Percentiles rank a stretch among this genome's conserved stretches.
Evolutionary conservation across 2,888 invertebrate genomes (phyloP).

Genomic region (Drosophila macrospina): DNA sequence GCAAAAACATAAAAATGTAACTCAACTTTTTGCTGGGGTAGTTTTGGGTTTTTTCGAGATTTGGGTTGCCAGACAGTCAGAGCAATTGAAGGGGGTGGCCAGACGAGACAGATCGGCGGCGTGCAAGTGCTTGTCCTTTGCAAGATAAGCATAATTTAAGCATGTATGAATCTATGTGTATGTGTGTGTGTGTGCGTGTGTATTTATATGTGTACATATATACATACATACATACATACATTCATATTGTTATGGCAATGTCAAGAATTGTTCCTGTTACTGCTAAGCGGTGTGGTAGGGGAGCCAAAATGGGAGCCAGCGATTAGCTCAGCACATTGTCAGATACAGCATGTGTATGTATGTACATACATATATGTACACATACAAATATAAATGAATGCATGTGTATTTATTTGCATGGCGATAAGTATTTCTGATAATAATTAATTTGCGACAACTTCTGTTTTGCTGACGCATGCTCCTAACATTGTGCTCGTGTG

Average conservation of each 20-base stretch:
- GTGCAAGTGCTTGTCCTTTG: slow-evolving; percentile 59
- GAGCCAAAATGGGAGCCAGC: slow-evolving; percentile 9
- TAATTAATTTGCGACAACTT: slow-evolving; percentile 24
- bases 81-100: slow-evolving; percentile 30
- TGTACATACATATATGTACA: not conserved
- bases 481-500: not conserved
- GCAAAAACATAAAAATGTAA: slow-evolving; percentile 53
- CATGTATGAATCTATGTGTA: not conserved
- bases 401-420: slow-evolving; percentile 14
- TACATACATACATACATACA: not conserved
- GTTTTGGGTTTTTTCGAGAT: slow-evolving; percentile 45
- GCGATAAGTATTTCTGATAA: slow-evolving; percentile 38
- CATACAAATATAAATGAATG: not conserved
- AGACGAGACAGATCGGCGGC: slow-evolving; percentile 70
- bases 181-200: not conserved
- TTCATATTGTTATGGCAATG: not conserved
- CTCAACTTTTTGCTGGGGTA: slow-evolving; percentile 48
- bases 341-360: not conserved
- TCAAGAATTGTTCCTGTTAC: not conserved
- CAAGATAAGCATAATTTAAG: slow-evolving; percentile 35
- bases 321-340: slow-evolving; percentile 15
- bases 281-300: not conserved
- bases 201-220: not conserved
- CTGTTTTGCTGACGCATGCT: slow-evolving; percentile 34
- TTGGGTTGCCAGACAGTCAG: slow-evolving; percentile 37